A percentile compares a stretch with the other conserved stretches of the same genome.
Evolutionary conservation across 2,888 invertebrate species (phyloP).

Genomic region (Strigamia crassipes): DNA sequence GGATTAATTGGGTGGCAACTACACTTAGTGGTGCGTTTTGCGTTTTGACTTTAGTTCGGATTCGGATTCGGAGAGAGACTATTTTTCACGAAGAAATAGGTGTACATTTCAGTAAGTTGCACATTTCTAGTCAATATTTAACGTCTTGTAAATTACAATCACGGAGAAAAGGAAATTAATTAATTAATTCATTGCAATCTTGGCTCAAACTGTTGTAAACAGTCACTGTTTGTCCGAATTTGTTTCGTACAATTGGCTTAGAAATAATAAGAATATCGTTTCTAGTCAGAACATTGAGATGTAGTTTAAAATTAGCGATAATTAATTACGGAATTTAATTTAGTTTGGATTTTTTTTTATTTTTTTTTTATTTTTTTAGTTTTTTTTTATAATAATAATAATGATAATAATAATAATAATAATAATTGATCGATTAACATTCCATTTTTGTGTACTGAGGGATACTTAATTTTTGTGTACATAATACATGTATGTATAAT

Average conservation of each 20-base stretch:
- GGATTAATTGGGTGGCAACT: not conserved
- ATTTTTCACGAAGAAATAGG: conserved; percentile 37
- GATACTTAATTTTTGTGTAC: conserved; percentile 12
- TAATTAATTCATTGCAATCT: not conserved
- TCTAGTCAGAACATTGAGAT: not conserved
- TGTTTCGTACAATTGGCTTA: not conserved
- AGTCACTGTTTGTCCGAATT: not conserved
- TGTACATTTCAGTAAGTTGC: conserved; percentile 1
- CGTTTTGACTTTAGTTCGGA: not conserved
- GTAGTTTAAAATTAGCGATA: not conserved
- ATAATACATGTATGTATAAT: not conserved
- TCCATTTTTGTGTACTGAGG: not conserved
- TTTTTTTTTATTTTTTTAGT: not conserved
- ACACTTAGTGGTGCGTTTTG: not conserved
- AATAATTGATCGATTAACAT: not conserved
- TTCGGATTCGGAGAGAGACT: not conserved
- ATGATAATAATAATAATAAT: not conserved
- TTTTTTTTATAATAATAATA: not conserved
- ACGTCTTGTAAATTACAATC: not conserved
- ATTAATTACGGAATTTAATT: not conserved
- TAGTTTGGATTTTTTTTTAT: not conserved
- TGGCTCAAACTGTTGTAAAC: conserved; percentile 15
- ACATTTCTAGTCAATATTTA: conserved; percentile 31
- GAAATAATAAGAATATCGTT: not conserved
- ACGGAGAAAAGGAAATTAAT: not conserved